phyloP scores from a whole-genome alignment of 2,797 vertebrate genomes.

The Tachyglossus aculeatus region DNA sequence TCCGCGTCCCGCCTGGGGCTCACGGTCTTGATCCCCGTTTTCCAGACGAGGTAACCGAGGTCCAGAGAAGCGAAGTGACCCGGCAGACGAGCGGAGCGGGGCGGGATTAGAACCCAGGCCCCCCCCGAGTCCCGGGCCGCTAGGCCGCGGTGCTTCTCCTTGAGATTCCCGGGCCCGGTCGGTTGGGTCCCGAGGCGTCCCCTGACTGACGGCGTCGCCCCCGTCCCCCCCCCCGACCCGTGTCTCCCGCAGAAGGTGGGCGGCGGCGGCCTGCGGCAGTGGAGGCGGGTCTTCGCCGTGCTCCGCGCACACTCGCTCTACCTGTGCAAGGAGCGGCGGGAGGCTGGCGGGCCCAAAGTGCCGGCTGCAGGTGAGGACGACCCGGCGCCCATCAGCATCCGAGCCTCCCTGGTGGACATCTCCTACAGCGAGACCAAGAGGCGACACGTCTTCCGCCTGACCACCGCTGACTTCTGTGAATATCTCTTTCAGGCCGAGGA shows the following conservation, averaged over 20 bases:
- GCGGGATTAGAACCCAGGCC: too few species aligned
- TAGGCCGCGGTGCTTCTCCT: too few species aligned
- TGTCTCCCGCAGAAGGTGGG: conserved; percentile 88
- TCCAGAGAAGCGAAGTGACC: too few species aligned
- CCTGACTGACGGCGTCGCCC: too few species aligned
- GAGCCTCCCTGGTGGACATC: conserved; percentile 97
- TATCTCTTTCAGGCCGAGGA: conserved; percentile 99
- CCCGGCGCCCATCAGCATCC: conserved; percentile 93
- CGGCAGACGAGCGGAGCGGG: too few species aligned
- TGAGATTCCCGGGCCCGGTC: too few species aligned
- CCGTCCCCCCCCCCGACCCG: too few species aligned
- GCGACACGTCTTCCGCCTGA: conserved; percentile 93
- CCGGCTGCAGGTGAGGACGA: conserved; percentile 83
- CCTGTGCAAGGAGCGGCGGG: conserved; percentile 96
- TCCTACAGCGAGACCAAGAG: conserved; percentile 98
- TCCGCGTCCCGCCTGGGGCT: too few species aligned
- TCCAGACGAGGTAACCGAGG: too few species aligned
- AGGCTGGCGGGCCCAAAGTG: conserved; percentile 82
- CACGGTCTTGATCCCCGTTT: too few species aligned
- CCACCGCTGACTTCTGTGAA: conserved; percentile 99
- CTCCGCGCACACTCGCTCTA: conserved; percentile 90
- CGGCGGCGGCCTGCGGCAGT: conserved; percentile 91
- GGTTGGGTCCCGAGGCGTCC: too few species aligned
- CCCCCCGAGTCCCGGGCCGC: too few species aligned
- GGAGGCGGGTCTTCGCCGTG: conserved; percentile 93